Evolutionary conservation across 2,888 invertebrate species (phyloP).

Genomic region (Mamestra brassicae): DNA sequence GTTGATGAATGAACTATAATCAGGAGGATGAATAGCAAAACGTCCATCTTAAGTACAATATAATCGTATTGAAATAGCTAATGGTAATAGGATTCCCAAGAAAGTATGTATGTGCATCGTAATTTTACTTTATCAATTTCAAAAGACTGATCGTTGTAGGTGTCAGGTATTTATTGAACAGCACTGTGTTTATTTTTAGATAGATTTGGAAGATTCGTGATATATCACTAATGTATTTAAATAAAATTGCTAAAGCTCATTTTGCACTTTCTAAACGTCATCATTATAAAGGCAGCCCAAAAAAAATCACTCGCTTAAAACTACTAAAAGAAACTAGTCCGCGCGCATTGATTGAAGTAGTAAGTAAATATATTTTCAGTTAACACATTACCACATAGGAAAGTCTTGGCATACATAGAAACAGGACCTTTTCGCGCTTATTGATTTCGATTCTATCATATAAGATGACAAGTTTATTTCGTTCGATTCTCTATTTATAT

Average conservation of each 20-base stretch:
- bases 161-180: neutral
- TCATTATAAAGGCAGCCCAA: neutral
- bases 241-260: neutral
- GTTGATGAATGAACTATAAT: conserved; percentile 31
- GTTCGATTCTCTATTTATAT: conserved; percentile 30
- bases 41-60: conserved; percentile 13
- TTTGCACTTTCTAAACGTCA: neutral
- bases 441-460: conserved; percentile 45
- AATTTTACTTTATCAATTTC: conserved; percentile 3
- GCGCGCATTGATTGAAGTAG: neutral
- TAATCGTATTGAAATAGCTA: conserved; percentile 22
- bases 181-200: neutral
- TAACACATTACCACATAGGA: neutral
- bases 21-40: conserved; percentile 29
- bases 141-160: neutral
- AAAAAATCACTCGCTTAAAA: neutral
- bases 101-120: conserved; percentile 17
- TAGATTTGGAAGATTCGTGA: neutral
- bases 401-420: neutral
- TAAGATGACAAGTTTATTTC: conserved; percentile 36
- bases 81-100: conserved; percentile 19
- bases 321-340: neutral
- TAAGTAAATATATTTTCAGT: conserved; percentile 30
- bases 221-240: neutral
- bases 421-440: conserved; percentile 13